phyloP scores from a whole-genome alignment of 1,140 invertebrate species.

The Papilio machaon region DNA sequence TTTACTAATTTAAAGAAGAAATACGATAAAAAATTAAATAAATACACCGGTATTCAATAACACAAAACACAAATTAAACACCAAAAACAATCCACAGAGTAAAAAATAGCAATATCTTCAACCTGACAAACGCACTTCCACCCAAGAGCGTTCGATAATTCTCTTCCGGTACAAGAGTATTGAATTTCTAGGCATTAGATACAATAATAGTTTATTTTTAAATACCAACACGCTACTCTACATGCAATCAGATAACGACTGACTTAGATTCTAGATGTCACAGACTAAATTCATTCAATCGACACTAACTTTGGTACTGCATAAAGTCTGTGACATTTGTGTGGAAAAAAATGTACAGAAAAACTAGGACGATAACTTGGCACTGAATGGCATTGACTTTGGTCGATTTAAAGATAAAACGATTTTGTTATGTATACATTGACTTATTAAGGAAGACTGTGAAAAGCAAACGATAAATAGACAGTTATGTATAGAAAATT shows the following conservation, averaged over 20 bases:
- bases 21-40: neutral
- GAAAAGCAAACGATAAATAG: neutral
- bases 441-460: neutral
- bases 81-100: conserved; percentile 15
- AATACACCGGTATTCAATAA: neutral
- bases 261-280: conserved; percentile 19
- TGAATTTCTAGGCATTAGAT: conserved; percentile 53
- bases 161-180: conserved; percentile 50
- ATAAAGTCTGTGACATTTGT: conserved; percentile 1
- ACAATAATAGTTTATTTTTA: conserved; percentile 42
- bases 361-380: conserved; percentile 24
- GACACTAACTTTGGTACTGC: conserved; percentile 19
- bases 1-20: neutral
- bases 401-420: conserved; percentile 7
- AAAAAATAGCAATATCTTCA: conserved; percentile 7
- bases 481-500: neutral
- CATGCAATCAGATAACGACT: conserved; percentile 30
- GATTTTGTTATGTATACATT: neutral
- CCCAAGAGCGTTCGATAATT: conserved; percentile 44
- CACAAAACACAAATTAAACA: neutral
- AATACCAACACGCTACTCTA: conserved; percentile 22
- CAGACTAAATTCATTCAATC: conserved; percentile 14
- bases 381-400: conserved; percentile 30
- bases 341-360: neutral
- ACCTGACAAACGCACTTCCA: conserved; percentile 43